phyloP scores from a whole-genome alignment of 1,140 invertebrate genomes.

The Sarcophaga peregrina region DNA sequence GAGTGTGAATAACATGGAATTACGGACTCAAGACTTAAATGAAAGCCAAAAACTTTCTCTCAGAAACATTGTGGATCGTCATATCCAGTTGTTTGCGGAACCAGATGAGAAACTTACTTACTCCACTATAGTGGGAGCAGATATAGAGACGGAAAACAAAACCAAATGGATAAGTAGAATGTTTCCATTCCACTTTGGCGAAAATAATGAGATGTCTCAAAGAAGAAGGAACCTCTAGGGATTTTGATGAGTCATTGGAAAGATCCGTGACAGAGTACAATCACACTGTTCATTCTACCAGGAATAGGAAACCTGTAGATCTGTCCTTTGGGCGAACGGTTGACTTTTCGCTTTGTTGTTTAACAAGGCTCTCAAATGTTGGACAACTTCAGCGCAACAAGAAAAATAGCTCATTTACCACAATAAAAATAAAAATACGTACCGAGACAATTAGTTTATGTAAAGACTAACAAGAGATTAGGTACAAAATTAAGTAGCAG shows the following conservation, averaged over 20 bases:
- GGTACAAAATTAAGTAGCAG: neutral
- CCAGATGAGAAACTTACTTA: neutral
- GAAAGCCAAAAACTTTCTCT: neutral
- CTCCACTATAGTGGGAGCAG: neutral
- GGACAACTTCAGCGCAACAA: neutral
- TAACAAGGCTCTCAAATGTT: neutral
- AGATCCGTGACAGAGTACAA: conserved; percentile 27
- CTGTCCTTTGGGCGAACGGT: neutral
- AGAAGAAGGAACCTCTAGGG: neutral
- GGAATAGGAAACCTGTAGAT: conserved; percentile 51
- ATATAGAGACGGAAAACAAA: neutral
- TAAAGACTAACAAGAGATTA: neutral
- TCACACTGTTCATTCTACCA: neutral
- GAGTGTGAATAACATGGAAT: neutral
- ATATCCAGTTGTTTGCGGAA: neutral
- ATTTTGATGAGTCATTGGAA: neutral
- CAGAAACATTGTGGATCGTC: neutral
- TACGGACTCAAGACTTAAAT: too few species aligned
- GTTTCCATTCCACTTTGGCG: conserved; percentile 7
- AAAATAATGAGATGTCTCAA: conserved; percentile 14
- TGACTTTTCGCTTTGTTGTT: neutral
- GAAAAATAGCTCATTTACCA: neutral
- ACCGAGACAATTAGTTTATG: neutral
- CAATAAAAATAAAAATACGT: neutral
- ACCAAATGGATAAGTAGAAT: neutral